A percentile compares a stretch with the other conserved stretches of the same genome.
Conservation (phyloP, 2,888 invertebrate species). For the Xanthia icteritia region DNA sequence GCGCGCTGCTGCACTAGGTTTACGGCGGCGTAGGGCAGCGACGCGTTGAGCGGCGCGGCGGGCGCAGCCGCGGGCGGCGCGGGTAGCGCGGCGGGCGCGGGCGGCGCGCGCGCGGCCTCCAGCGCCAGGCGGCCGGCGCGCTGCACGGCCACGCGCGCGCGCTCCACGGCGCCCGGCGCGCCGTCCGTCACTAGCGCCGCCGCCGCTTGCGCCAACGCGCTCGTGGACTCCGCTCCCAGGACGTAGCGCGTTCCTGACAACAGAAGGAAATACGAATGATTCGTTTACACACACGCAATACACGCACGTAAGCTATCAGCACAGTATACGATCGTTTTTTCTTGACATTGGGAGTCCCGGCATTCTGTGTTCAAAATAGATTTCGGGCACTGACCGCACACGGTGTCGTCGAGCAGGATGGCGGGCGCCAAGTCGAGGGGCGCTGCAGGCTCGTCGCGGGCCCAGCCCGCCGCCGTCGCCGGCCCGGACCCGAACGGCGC, state of each 20-base stretch:
- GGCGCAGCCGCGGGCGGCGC: slow-evolving; percentile 48
- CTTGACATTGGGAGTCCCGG: neutral
- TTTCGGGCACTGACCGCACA: slow-evolving; percentile 77
- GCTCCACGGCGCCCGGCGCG: slow-evolving; percentile 68
- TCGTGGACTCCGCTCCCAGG: slow-evolving; percentile 80
- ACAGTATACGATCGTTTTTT: neutral
- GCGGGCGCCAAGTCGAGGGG: slow-evolving; percentile 84
- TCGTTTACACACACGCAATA: neutral
- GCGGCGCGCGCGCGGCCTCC: slow-evolving; percentile 54
- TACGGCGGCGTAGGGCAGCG: slow-evolving; percentile 90
- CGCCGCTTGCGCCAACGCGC: slow-evolving; percentile 71
- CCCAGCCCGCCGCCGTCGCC: slow-evolving; percentile 71
- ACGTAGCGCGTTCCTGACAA: slow-evolving; percentile 82
- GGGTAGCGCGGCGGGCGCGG: slow-evolving; percentile 42
- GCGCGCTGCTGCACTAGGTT: slow-evolving; percentile 92
- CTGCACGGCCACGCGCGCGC: slow-evolving; percentile 68
- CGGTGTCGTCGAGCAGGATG: slow-evolving; percentile 76
- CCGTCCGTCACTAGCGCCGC: slow-evolving; percentile 64
- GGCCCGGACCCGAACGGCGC: slow-evolving; percentile 78
- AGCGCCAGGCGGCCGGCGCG: slow-evolving; percentile 66
- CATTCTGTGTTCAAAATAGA: neutral
- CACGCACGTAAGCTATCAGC: too few relatives aligned
- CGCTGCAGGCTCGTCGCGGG: slow-evolving; percentile 73
- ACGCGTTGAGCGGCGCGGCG: slow-evolving; percentile 56
- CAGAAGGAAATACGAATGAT: neutral